Conservation (phyloP, 2,113 vertebrate genomes). For the Varanus salvator region DNA sequence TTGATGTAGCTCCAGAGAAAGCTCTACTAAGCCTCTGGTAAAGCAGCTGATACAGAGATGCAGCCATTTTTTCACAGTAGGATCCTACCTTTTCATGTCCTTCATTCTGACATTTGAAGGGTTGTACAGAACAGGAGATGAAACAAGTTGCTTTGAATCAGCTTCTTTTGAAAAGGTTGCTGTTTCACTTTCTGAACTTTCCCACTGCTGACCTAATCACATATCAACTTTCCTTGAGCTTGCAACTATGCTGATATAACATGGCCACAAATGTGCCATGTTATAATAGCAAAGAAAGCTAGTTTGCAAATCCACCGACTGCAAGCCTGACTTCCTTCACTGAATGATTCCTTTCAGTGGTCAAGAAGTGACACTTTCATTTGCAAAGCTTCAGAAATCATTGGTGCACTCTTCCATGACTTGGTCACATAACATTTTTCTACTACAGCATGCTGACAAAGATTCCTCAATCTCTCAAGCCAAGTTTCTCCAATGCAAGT, state of each 20-base stretch:
- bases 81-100: background rate
- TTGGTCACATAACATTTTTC: background rate
- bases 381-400: slow-evolving; percentile 15
- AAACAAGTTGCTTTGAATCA: background rate
- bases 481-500: background rate
- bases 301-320: slow-evolving; percentile 11
- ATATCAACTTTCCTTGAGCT: slow-evolving; percentile 7
- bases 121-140: background rate
- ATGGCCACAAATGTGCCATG: background rate
- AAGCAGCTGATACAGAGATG: background rate
- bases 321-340: background rate
- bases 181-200: slow-evolving; percentile 9
- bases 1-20: background rate
- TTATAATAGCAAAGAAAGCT: background rate
- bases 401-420: slow-evolving; percentile 4
- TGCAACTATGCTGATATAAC: background rate
- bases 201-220: slow-evolving; percentile 8
- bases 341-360: background rate
- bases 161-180: background rate
- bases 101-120: slow-evolving; percentile 27
- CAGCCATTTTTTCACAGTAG: background rate
- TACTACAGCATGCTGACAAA: background rate
- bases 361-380: slow-evolving; percentile 13
- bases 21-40: background rate
- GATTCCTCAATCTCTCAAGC: background rate